phyloP scores from a whole-genome alignment of 2,113 vertebrate genomes.

The Crotalus tigris region DNA sequence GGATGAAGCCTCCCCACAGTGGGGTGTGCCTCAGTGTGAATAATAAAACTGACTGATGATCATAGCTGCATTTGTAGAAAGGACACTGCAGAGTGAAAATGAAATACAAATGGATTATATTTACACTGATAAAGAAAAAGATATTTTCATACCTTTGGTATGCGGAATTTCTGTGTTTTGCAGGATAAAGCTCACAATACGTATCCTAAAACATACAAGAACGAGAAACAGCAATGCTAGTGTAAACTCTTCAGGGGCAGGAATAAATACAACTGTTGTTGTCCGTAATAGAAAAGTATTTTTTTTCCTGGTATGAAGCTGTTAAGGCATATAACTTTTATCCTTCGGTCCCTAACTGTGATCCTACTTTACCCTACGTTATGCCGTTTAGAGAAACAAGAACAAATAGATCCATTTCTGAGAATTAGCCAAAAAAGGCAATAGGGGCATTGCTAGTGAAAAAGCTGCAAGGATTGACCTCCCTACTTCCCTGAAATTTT shows the following conservation, averaged over 20 bases:
- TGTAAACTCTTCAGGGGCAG: neutral
- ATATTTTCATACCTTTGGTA: slow-evolving; percentile 68
- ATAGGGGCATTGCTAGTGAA: neutral
- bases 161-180: slow-evolving; percentile 48
- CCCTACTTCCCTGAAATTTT: neutral
- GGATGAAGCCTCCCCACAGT: neutral
- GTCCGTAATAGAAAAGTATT: neutral
- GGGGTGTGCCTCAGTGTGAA: neutral
- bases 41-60: neutral
- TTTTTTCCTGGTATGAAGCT: neutral
- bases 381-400: neutral
- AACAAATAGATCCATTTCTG: neutral
- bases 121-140: neutral
- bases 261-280: neutral
- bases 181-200: slow-evolving; percentile 81
- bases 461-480: neutral
- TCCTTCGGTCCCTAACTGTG: neutral
- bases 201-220: slow-evolving; percentile 75
- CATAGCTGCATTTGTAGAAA: neutral
- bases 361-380: neutral
- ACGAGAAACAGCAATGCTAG: neutral
- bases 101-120: neutral
- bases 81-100: neutral
- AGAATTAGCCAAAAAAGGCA: neutral
- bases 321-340: neutral